These are phyloP conservation scores for Mimumesa dahlbomi DNA, from an alignment of 2,888 invertebrate species.

Conservation along the genomic window DNA sequence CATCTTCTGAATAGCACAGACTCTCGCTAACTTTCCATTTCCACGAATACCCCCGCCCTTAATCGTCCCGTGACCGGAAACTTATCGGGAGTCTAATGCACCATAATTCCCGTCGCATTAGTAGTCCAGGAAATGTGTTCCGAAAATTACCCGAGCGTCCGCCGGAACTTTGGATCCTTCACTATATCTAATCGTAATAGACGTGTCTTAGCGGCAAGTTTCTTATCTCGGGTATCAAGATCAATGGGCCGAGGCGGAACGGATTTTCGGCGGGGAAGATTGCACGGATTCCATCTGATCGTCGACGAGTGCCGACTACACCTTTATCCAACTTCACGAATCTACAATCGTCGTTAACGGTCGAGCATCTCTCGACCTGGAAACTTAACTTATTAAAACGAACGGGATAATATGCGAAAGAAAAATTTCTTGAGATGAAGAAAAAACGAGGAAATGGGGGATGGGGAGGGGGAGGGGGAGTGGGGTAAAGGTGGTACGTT, in stretches of 20 bases:
- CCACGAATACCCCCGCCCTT: no score
- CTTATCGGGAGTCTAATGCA: no score
- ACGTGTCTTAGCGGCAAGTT: neutral
- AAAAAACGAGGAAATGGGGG: neutral
- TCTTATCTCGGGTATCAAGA: conserved; percentile 21
- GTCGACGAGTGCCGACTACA: conserved; percentile 27
- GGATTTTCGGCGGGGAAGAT: conserved; percentile 31
- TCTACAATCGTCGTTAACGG: conserved; percentile 50
- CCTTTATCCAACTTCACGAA: conserved; percentile 19
- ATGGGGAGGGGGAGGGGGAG: neutral
- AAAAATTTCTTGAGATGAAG: conserved; percentile 21
- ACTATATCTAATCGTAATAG: conserved; percentile 18
- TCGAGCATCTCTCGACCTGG: conserved; percentile 50
- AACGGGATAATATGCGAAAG: conserved; percentile 15
- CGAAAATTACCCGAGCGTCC: no score
- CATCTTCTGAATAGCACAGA: no score
- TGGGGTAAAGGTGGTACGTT: neutral
- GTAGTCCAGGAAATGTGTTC: no score
- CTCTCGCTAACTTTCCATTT: no score
- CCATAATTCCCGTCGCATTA: no score
- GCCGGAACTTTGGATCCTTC: conserved; percentile 18
- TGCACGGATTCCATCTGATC: conserved; percentile 39
- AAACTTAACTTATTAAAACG: conserved; percentile 19
- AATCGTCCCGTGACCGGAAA: no score
- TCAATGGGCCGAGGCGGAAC: conserved; percentile 26